These are phyloP conservation scores for Eupithecia insigniata DNA, from an alignment of 2,888 invertebrate genomes.

Conservation along the genomic window DNA sequence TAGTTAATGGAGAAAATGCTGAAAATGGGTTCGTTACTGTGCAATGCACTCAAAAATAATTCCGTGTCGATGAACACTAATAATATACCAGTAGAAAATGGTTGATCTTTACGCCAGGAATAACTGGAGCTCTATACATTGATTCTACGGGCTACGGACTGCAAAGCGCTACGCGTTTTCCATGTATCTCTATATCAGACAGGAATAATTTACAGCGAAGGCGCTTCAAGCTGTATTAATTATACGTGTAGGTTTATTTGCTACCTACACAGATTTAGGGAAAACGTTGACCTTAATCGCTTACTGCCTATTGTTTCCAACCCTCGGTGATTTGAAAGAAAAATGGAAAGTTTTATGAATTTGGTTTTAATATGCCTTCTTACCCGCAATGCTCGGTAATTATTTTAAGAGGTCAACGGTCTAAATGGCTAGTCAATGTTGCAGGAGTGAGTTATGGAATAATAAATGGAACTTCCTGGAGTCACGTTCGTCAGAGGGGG, in stretches of 20 bases:
- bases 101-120: conserved; percentile 49
- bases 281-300: conserved; percentile 34
- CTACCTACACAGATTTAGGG: conserved; percentile 20
- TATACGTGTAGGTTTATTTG: conserved; percentile 13
- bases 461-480: not conserved
- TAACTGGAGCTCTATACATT: conserved; percentile 48
- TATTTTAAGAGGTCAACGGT: conserved; percentile 1
- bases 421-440: conserved; percentile 4
- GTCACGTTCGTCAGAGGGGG: not conserved
- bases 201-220: conserved; percentile 25
- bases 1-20: conserved; percentile 28
- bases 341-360: conserved; percentile 10
- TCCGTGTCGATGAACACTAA: conserved; percentile 48
- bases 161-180: conserved; percentile 42
- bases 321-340: conserved; percentile 12
- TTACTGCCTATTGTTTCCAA: conserved; percentile 31
- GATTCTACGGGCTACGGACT: conserved; percentile 18
- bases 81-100: conserved; percentile 43
- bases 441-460: not conserved
- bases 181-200: conserved; percentile 10
- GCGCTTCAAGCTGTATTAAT: conserved; percentile 22
- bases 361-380: not conserved
- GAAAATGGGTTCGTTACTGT: conserved; percentile 24
- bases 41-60: conserved; percentile 37
- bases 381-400: not conserved